These are phyloP conservation scores for Pogonomyrmex californicus DNA, from an alignment of 1,140 invertebrate species.

Conservation along the genomic window DNA sequence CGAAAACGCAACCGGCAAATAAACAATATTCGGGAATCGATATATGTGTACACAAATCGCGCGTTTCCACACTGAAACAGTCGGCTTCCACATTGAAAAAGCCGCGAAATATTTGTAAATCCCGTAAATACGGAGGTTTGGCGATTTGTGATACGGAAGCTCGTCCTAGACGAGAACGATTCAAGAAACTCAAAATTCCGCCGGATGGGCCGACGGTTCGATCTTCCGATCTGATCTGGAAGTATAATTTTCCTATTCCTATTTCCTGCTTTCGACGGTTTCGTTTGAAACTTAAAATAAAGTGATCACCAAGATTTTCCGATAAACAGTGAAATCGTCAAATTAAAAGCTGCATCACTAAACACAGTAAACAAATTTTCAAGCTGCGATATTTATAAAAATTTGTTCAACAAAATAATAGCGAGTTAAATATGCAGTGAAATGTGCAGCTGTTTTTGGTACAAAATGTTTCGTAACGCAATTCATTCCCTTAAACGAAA, in stretches of 20 bases:
- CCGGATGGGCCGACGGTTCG: neutral
- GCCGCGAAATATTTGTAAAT: slow-evolving; percentile 39
- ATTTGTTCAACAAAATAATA: neutral
- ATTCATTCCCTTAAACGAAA: neutral
- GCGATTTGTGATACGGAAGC: neutral
- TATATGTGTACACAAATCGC: slow-evolving; percentile 45
- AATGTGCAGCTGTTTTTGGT: neutral
- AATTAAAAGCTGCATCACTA: slow-evolving; percentile 33
- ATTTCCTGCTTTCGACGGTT: neutral
- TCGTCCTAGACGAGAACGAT: slow-evolving; percentile 18
- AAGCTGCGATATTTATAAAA: slow-evolving; percentile 13
- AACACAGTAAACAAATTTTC: slow-evolving; percentile 12
- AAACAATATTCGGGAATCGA: slow-evolving; percentile 41
- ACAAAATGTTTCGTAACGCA: neutral
- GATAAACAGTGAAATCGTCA: neutral
- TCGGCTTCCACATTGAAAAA: neutral
- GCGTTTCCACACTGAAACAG: slow-evolving; percentile 8
- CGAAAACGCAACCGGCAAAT: slow-evolving; percentile 42
- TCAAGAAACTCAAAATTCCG: slow-evolving; percentile 45
- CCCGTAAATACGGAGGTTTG: slow-evolving; percentile 32
- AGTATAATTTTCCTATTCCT: slow-evolving; percentile 60
- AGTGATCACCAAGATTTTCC: neutral
- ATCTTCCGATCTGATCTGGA: slow-evolving; percentile 31
- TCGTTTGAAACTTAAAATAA: neutral
- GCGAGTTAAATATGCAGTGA: neutral